Percentiles rank a stretch among this genome's conserved stretches.
Conservation (phyloP, 2,113 vertebrate species). For the Sarotherodon lohbergeri region DNA sequence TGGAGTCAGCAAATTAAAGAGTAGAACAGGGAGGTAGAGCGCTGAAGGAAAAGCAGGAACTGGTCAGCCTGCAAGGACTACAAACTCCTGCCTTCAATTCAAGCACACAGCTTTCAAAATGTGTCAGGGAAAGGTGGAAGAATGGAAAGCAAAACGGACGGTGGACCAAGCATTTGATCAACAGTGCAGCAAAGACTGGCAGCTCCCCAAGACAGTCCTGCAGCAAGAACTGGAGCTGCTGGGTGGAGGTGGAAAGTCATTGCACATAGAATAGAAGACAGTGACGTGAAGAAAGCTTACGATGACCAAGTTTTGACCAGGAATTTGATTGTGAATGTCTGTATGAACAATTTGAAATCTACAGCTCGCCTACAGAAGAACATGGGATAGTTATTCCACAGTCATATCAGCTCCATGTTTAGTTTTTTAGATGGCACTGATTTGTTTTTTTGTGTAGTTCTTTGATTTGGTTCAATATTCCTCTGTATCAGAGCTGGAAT, state of each 20-base stretch:
- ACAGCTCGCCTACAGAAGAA: neutral
- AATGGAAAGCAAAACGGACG: neutral
- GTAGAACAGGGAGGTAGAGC: constrained; percentile 14
- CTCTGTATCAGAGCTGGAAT: constrained; percentile 72
- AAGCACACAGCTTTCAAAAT: neutral
- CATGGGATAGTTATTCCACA: neutral
- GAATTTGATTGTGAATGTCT: neutral
- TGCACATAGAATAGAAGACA: neutral
- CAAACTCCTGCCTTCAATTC: neutral
- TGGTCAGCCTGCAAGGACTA: neutral
- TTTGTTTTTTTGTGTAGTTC: neutral
- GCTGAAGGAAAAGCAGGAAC: neutral
- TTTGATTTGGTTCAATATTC: constrained; percentile 1
- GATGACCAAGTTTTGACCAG: neutral
- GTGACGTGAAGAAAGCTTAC: neutral
- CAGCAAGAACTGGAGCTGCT: neutral
- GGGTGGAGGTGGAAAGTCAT: neutral
- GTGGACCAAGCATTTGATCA: neutral
- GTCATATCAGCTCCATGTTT: neutral
- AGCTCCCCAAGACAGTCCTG: neutral
- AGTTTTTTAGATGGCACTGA: neutral
- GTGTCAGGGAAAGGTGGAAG: neutral
- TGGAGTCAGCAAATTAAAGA: neutral
- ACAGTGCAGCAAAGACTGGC: neutral
- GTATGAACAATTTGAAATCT: neutral